Base-by-base conservation (phyloP, 2,888 invertebrate species). In the Arrhopalites spinosus region DNA sequence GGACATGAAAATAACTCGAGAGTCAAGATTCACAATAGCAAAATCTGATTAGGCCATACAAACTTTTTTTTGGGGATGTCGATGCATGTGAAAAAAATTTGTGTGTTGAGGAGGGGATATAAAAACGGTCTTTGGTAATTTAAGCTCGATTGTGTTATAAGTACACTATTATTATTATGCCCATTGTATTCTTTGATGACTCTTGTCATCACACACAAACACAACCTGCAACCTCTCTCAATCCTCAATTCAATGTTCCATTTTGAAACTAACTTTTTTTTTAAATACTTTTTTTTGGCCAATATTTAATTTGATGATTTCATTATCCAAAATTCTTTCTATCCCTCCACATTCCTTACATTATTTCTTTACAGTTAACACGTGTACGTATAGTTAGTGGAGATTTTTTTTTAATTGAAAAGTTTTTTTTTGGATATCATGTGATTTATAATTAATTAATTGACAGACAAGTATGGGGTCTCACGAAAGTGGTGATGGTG, bases 101-200 rank as follows among this genome's bases (percentile, higher is more conserved):
- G 50, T n/a, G 50, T n/a, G 50, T n/a, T 5, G n/a, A n/a, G 50
- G 2, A n/a, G n/a, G 17, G n/a, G n/a, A 17, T 50, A 50, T 50
- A 59, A 59, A 59, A 59, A 25, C 8, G 27, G 27, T 15, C 25
- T 23, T n/a, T 59, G 27, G 59, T 59, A 59, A 59, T 59, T 59
- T 59, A 59, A 23, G 25, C 27, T 59, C 59, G 25, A 59, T 59
- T 59, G 59, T 59, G 59, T 59, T 59, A n/a, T n/a, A n/a, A n/a
- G n/a, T n/a, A n/a, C n/a, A 59, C 27, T 25, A 7, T 15, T n/a
- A 50, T 50, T n/a, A 15, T n/a, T 13, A 50, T n/a, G 50, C 17
- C n/a, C 15, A 13, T 23, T 59, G 20, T 20, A 25, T 13, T 25
- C 25, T 23, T 25, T 59, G 23, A 59, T 59, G 13, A 25, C 7